Percentiles rank a stretch among this genome's conserved stretches.
phyloP scores from a whole-genome alignment of 2,888 invertebrate genomes.

The Alcis repandata region DNA sequence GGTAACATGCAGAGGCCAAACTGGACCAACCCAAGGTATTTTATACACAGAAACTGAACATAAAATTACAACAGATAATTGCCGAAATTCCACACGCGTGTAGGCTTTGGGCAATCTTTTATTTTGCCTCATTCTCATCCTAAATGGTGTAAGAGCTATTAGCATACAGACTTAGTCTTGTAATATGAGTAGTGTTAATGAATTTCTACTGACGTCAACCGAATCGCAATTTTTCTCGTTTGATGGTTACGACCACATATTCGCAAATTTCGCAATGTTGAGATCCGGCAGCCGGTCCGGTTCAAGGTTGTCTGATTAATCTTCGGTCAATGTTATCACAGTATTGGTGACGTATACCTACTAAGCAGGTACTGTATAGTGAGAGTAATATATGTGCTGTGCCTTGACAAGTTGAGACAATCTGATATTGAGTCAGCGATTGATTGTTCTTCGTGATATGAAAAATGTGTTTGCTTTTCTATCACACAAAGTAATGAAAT shows the following conservation, averaged over 20 bases:
- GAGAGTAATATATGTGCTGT: not conserved
- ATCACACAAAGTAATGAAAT: too few species aligned
- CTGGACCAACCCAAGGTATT: too few species aligned
- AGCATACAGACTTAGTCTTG: not conserved
- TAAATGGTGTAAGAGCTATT: not conserved
- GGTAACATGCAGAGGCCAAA: not conserved
- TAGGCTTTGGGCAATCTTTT: too few species aligned
- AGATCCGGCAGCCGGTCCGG: conserved; percentile 36
- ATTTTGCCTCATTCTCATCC: too few species aligned
- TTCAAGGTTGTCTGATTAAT: conserved; percentile 42
- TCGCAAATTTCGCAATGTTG: conserved; percentile 26
- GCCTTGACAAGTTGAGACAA: not conserved
- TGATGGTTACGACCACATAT: conserved; percentile 22
- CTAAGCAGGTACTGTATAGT: not conserved
- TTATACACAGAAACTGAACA: too few species aligned
- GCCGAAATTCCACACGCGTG: too few species aligned
- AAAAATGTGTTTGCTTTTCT: too few species aligned
- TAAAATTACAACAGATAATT: too few species aligned
- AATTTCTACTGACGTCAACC: conserved; percentile 18
- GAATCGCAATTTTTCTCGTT: conserved; percentile 9
- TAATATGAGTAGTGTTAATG: conserved; percentile 5
- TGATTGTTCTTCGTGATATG: not conserved
- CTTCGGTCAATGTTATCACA: conserved; percentile 7
- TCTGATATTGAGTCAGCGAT: not conserved
- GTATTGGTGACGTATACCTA: not conserved